Evolutionary conservation across 2,888 invertebrate species (phyloP), one percentile per base, ranked within the genome.

Genomic region (Palloptera scutellata): DNA sequence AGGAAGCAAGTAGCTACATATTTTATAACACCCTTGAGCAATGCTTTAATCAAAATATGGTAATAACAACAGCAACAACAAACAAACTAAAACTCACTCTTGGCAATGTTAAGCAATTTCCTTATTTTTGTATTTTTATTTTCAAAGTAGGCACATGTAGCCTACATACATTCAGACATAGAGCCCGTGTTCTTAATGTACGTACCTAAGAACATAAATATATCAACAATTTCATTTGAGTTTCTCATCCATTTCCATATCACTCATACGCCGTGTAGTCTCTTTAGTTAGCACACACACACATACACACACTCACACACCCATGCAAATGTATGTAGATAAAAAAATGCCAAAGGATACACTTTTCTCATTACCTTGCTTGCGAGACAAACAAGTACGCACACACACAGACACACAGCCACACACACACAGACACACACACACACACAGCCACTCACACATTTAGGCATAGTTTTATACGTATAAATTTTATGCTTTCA

Each of bases 311-410:
- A 41, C 42, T 41, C n/a, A 30, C 15, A 43, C 12, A 11, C 12
- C 40, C 40, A 30, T 40, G 51, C 19, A 17, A 19, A n/a, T 42
- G 42, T 48, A 19, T 53, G 54, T 30, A 19, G 41, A 51, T 10
- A 61, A 17, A 53, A 59, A 40, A 58, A 45, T 63, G 62, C 67
- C 40, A 58, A 42, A 61, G 61, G 58, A 61, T 30, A 62, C 52
- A 58, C 45, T 62, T 59, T 68, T 58, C 65, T 62, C 62, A 69
- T 66, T 68, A 72, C 64, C 58, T 61, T 42, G 52, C 12, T 48
- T 60, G 59, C 30, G 45, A 48, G 59, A 40, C 12, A 2, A 60
- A 30, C 30, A 30, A 30, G 3, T 30, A 30, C 30, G 6, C 69
- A 68, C 66, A 71, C 68, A 68, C 54, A 52, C 60, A n/a, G 8